phyloP scores from a whole-genome alignment of 1,140 invertebrate genomes.

The Eurosta solidaginis region DNA sequence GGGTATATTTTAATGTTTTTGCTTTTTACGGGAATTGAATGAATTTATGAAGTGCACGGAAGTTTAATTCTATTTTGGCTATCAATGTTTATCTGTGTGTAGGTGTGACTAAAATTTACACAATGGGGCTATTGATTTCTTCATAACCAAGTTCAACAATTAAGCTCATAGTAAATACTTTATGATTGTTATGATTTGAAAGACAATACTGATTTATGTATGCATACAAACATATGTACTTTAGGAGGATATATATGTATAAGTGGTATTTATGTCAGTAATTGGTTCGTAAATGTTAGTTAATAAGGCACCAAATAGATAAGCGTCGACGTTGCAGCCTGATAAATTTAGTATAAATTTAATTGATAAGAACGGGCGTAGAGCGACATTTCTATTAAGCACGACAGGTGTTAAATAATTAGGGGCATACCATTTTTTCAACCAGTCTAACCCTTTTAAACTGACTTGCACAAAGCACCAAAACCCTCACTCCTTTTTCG shows the following conservation, averaged over 20 bases:
- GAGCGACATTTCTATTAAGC: too few relatives aligned
- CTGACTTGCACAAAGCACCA: too few relatives aligned
- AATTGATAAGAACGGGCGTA: too few relatives aligned
- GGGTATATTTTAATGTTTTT: neutral
- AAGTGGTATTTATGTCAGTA: neutral
- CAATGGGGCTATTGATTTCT: neutral
- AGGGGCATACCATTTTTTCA: too few relatives aligned
- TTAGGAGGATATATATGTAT: too few relatives aligned
- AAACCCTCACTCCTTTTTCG: too few relatives aligned
- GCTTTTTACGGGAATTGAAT: neutral
- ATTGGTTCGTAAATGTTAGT: neutral
- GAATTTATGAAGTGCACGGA: neutral
- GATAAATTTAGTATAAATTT: conserved; percentile 4
- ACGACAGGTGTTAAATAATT: too few relatives aligned
- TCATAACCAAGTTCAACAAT: neutral
- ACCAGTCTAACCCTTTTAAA: too few relatives aligned
- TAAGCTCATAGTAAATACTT: neutral
- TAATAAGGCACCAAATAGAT: neutral
- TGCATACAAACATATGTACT: neutral
- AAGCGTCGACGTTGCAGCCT: neutral
- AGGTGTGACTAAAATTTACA: neutral
- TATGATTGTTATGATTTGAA: neutral
- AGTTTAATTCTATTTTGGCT: neutral
- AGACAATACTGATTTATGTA: neutral
- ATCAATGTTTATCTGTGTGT: neutral